phyloP scores from a whole-genome alignment of 2,113 vertebrate species.

The Tachysurus vachellii region DNA sequence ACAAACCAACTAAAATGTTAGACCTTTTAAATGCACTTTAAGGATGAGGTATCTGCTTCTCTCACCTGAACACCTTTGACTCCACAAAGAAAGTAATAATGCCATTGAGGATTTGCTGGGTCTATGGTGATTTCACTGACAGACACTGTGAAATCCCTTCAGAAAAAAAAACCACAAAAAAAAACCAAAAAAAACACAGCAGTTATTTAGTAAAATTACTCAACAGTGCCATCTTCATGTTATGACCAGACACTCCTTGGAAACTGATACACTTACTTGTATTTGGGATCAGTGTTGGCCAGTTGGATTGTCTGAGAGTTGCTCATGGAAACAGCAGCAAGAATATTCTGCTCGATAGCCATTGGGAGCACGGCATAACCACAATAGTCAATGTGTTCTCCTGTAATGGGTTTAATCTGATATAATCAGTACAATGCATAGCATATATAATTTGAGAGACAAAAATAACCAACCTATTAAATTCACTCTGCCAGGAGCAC shows the following conservation, averaged over 20 bases:
- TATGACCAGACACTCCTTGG: background rate
- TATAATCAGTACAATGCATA: background rate
- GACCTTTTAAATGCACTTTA: background rate
- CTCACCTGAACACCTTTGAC: slow-evolving; percentile 95
- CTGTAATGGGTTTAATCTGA: slow-evolving; percentile 65
- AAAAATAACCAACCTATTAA: slow-evolving; percentile 84
- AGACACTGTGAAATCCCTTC: slow-evolving; percentile 82
- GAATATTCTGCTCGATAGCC: slow-evolving; percentile 93
- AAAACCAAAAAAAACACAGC: background rate
- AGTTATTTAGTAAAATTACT: slow-evolving; percentile 36
- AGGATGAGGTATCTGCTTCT: background rate
- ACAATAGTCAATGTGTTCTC: slow-evolving; percentile 98
- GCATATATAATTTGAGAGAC: background rate
- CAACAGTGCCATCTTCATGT: slow-evolving; percentile 75
- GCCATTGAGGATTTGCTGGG: slow-evolving; percentile 86
- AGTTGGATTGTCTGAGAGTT: slow-evolving; percentile 76
- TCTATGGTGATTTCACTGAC: slow-evolving; percentile 82
- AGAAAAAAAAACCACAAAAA: no score
- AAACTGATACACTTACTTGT: slow-evolving; percentile 76
- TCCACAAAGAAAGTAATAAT: slow-evolving; percentile 97
- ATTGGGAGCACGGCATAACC: slow-evolving; percentile 96
- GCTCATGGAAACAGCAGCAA: slow-evolving; percentile 86
- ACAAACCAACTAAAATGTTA: no score
- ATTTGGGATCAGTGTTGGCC: slow-evolving; percentile 82
- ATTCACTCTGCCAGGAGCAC: slow-evolving; percentile 94